Evolutionary conservation across 1,140 invertebrate genomes (phyloP), one percentile per base, ranked within the genome.

Genomic region (Amphibalanus amphitrite): DNA sequence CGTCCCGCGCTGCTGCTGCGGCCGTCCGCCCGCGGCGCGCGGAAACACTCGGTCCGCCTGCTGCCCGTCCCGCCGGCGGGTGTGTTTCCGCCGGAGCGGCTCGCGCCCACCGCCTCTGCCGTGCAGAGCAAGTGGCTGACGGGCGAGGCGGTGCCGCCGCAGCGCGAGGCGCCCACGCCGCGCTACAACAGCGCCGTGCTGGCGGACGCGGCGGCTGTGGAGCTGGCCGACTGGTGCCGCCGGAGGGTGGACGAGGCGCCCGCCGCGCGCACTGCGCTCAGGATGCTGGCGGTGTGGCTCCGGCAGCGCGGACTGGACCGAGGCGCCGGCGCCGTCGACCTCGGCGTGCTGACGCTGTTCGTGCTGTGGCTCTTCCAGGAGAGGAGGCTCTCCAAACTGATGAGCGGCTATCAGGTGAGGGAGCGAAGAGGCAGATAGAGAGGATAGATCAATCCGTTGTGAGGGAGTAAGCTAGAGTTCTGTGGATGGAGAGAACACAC

Each of bases 381-480:
- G 65, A 10, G 65, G n/a, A 10, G 65, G 26, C 26, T 67, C 17
- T 26, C 65, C 10, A 26, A 26, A 17, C n/a, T 67, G 23, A 67
- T 67, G 65, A 67, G 65, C n/a, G 65, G 23, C 65, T 67, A 67
- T 17, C 65, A 67, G 65, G 65, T 28, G 65, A 10, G 65, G 15
- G 33, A 15, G 33, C 4, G 33, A 38, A 15, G 33, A 15, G 33
- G 33, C 15, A 15, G 33, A 38, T 4, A n/a, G n/a, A n/a, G n/a
- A n/a, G n/a, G n/a, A n/a, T n/a, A n/a, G n/a, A 25, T 59, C 13
- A 59, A 59, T 59, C 25, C 47, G 13, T 59, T 59, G 47, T 59
- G 47, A 59, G 47, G 47, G 47, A 59, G 13, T 59, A 15, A 25
- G 47, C 25, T 13, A 15, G 25, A 59, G 13, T 59, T 59, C 25